Evolutionary conservation across 2,888 invertebrate genomes (phyloP), one percentile per base, ranked within the genome.

Genomic region (Sarcophaga carnaria): DNA sequence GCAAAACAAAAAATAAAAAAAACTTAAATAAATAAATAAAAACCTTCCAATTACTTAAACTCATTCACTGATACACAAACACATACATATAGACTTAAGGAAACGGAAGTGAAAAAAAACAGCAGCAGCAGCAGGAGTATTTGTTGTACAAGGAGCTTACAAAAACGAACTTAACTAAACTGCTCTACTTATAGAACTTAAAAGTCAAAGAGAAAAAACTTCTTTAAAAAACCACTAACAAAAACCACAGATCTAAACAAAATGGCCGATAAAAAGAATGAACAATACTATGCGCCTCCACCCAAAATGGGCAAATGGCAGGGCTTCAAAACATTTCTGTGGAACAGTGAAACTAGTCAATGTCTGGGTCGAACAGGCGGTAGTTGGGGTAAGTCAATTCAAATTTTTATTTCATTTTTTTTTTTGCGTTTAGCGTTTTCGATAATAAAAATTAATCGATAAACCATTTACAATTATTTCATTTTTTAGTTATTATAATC

Each of bases 281-380:
- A 96, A 37, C 37, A 37, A 94, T 97, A 96, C 94, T 97, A 97
- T 94, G 94, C 96, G 91, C 96, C 96, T 90, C 97, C 97, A 90
- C 96, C 96, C 88, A 96, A 96, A 93, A 95, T 97, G 91, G 96
- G 97, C 90, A 96, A 95, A 95, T 97, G 97, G 97, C 97, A 97
- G 94, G 95, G 96, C 91, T 96, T 97, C 94, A 95, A 95, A 94
- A 94, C 95, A 92, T 98, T 98, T 95, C 93, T 98, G 90, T 98
- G 97, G 96, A 97, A 99, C 95, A 96, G 97, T 90, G 98, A 98
- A 94, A 98, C 98, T 88, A 96, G 96, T 92, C 97, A 98, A 94
- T 96, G 98, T 94, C 95, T 98, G 90, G 98, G 98, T 91, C 96
- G 98, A 91, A 98, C 98, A 88, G 98, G 97, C 90, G 95, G 96